phyloP scores from a whole-genome alignment of 1,140 invertebrate species.

The Papilio glaucus region DNA sequence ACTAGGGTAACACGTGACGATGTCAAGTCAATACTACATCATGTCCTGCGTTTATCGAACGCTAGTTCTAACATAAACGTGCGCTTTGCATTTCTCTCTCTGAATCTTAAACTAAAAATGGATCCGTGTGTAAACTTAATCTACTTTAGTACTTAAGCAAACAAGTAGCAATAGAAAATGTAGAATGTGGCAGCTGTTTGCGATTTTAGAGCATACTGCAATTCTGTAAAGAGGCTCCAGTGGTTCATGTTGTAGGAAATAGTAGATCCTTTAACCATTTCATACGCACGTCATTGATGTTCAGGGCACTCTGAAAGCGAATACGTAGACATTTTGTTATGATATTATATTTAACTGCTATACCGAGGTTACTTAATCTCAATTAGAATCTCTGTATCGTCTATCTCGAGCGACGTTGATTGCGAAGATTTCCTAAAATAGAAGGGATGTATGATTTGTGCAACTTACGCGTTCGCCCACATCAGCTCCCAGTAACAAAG shows the following conservation, averaged over 20 bases:
- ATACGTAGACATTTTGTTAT: constrained; percentile 1
- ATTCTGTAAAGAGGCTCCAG: constrained; percentile 10
- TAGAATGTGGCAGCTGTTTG: not conserved
- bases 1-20: not conserved
- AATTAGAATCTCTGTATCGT: too few species aligned
- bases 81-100: not conserved
- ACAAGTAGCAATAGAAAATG: constrained; percentile 10
- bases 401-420: not conserved
- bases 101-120: not conserved
- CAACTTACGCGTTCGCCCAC: constrained; percentile 91
- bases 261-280: constrained; percentile 1
- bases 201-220: constrained; percentile 15
- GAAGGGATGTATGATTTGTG: not conserved
- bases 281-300: not conserved
- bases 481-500: constrained; percentile 97
- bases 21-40: not conserved
- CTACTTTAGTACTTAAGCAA: not conserved
- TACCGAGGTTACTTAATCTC: too few species aligned
- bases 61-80: constrained; percentile 1
- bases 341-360: not conserved
- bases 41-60: not conserved
- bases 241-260: constrained; percentile 7
- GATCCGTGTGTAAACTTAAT: not conserved
- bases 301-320: not conserved
- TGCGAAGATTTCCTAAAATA: not conserved